phyloP scores from a whole-genome alignment of 1,140 invertebrate species.

The Caenorhabditis remanei region DNA sequence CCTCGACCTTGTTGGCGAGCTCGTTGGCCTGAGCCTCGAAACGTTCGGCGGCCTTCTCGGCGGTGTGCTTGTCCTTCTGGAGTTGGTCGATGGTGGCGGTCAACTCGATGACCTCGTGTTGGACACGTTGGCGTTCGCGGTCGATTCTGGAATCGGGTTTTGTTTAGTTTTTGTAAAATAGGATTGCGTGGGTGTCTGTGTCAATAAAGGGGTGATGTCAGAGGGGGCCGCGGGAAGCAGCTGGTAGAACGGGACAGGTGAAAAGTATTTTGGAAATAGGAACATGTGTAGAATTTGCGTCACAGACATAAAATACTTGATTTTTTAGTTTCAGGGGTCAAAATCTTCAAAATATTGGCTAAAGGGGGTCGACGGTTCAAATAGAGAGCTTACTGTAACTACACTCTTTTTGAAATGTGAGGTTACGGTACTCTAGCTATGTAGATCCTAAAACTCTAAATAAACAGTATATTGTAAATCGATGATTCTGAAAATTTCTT shows the following conservation, averaged over 20 bases:
- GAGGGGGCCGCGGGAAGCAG: not conserved
- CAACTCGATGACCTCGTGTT: slow-evolving; percentile 94
- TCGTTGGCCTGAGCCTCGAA: slow-evolving; percentile 90
- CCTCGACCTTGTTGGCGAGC: slow-evolving; percentile 92
- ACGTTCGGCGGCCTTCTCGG: slow-evolving; percentile 89
- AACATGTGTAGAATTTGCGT: too few species aligned
- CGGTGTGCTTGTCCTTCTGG: slow-evolving; percentile 90
- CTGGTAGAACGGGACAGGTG: not conserved
- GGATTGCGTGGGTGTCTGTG: slow-evolving; percentile 11
- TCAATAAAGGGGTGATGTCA: slow-evolving; percentile 36
- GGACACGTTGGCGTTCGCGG: slow-evolving; percentile 95
- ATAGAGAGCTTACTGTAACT: too few species aligned
- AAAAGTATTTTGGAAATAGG: too few species aligned
- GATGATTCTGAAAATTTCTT: too few species aligned
- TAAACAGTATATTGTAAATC: too few species aligned
- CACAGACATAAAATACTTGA: not conserved
- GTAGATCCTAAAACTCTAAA: too few species aligned
- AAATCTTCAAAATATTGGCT: too few species aligned
- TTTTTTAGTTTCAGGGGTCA: not conserved
- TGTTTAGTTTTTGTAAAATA: too few species aligned
- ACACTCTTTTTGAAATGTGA: too few species aligned
- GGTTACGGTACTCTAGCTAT: too few species aligned
- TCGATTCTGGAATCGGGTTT: slow-evolving; percentile 83
- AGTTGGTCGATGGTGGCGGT: slow-evolving; percentile 90
- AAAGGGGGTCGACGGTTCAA: too few species aligned